A percentile compares a stretch with the other conserved stretches of the same genome.
phyloP scores from a whole-genome alignment of 2,113 vertebrate species.

The Mirounga angustirostris region DNA sequence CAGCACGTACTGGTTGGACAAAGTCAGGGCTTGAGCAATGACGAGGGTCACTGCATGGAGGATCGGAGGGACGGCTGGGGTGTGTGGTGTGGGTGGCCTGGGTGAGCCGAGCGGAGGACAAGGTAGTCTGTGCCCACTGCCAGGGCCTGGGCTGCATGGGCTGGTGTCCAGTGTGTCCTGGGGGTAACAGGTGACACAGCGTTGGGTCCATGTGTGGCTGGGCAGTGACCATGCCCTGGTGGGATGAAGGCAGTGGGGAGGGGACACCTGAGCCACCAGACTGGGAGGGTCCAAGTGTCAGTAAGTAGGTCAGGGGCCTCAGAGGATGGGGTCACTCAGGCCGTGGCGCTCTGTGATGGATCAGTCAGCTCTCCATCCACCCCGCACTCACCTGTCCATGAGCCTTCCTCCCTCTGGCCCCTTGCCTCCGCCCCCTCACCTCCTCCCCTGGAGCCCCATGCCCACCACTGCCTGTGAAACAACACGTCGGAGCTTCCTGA shows the following conservation, averaged over 20 bases:
- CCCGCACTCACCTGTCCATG: neutral
- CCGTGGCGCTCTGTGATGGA: neutral
- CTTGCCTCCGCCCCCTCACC: neutral
- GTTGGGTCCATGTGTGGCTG: accelerated
- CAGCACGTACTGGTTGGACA: neutral
- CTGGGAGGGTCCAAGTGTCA: neutral
- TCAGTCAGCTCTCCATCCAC: neutral
- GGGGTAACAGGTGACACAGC: neutral
- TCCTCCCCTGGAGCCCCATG: neutral
- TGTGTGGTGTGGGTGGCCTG: neutral
- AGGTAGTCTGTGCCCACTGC: neutral
- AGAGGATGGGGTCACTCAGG: neutral
- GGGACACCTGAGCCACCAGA: neutral
- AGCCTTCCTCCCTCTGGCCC: neutral
- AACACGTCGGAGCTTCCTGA: neutral
- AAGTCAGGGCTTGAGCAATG: neutral
- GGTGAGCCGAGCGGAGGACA: accelerated
- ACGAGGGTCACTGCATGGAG: accelerated
- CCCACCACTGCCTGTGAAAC: neutral
- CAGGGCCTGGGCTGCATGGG: neutral
- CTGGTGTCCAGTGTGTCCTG: too few species aligned
- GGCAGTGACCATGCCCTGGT: neutral
- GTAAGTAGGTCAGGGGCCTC: neutral
- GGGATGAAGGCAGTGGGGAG: too few species aligned
- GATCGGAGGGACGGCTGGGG: neutral